These are phyloP conservation scores for Ascaphus truei DNA, from an alignment of 2,113 vertebrate genomes.

Conservation along the genomic window DNA sequence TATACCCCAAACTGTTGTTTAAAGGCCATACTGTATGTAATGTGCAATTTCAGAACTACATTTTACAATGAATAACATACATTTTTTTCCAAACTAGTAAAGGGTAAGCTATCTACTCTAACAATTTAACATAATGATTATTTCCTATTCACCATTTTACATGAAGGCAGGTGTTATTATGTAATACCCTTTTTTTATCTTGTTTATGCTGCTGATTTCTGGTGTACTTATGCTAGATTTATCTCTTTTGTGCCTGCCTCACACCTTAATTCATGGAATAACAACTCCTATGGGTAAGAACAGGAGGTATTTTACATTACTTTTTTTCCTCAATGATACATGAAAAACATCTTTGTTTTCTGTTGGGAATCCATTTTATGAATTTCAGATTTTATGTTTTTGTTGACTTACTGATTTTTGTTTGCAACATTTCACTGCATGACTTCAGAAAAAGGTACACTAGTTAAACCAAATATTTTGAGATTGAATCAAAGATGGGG, in stretches of 20 bases:
- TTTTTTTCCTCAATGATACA: slow-evolving; percentile 72
- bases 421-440: neutral
- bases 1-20: neutral
- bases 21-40: neutral
- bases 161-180: neutral
- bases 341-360: slow-evolving; percentile 67
- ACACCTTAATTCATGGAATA: slow-evolving; percentile 80
- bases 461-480: slow-evolving; percentile 9
- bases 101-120: neutral
- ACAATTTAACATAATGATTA: neutral
- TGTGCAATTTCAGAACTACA: too few relatives aligned
- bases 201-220: slow-evolving; percentile 53
- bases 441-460: neutral
- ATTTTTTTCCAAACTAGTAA: too few relatives aligned
- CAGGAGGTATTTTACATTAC: slow-evolving; percentile 93
- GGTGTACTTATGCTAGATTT: slow-evolving; percentile 82
- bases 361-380: slow-evolving; percentile 63
- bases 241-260: slow-evolving; percentile 90
- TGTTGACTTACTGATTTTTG: too few relatives aligned
- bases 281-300: slow-evolving; percentile 87
- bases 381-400: neutral
- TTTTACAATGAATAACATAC: too few relatives aligned
- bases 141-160: neutral
- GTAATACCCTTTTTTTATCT: too few relatives aligned
- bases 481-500: slow-evolving; percentile 53